A percentile compares a stretch with the other conserved stretches of the same genome.
These are phyloP conservation scores for Alloplasta piceator DNA, from an alignment of 2,888 invertebrate genomes.

Conservation along the genomic window DNA sequence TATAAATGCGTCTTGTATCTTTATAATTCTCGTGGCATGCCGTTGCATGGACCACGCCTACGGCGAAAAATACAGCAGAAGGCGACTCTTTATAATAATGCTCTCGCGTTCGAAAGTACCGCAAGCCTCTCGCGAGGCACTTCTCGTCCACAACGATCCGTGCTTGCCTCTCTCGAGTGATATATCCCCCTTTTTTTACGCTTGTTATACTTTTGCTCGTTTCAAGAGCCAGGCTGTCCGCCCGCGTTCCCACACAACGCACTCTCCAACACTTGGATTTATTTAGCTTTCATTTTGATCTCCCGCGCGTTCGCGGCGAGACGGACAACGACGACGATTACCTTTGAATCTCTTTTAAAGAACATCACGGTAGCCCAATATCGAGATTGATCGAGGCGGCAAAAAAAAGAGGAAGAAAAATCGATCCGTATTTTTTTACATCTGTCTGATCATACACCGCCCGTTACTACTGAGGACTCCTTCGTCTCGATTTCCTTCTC, in stretches of 20 bases:
- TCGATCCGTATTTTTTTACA: constrained; percentile 1
- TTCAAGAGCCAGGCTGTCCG: constrained; percentile 10
- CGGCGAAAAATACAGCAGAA: constrained; percentile 46
- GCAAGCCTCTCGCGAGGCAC: constrained; percentile 55
- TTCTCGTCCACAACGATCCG: constrained; percentile 29
- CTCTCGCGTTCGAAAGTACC: constrained; percentile 67
- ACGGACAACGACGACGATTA: constrained; percentile 44
- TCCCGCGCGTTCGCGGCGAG: constrained; percentile 47
- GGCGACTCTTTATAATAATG: constrained; percentile 48
- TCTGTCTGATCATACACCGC: constrained; percentile 44
- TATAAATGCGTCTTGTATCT: constrained; percentile 26
- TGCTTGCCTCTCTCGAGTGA: not conserved
- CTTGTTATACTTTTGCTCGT: constrained; percentile 46
- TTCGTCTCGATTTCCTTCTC: constrained; percentile 12
- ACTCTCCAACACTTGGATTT: constrained; percentile 37
- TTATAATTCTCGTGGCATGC: constrained; percentile 39
- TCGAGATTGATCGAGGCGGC: not conserved
- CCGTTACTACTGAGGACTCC: constrained; percentile 53
- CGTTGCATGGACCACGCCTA: constrained; percentile 50
- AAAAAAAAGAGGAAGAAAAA: constrained; percentile 9
- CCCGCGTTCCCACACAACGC: constrained; percentile 41
- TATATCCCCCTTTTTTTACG: not conserved
- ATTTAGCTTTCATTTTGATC: constrained; percentile 72
- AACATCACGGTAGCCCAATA: constrained; percentile 51
- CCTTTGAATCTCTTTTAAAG: constrained; percentile 68